These are phyloP conservation scores for Rhimphoctona megacephalus DNA, from an alignment of 2,888 invertebrate species.

Conservation along the genomic window DNA sequence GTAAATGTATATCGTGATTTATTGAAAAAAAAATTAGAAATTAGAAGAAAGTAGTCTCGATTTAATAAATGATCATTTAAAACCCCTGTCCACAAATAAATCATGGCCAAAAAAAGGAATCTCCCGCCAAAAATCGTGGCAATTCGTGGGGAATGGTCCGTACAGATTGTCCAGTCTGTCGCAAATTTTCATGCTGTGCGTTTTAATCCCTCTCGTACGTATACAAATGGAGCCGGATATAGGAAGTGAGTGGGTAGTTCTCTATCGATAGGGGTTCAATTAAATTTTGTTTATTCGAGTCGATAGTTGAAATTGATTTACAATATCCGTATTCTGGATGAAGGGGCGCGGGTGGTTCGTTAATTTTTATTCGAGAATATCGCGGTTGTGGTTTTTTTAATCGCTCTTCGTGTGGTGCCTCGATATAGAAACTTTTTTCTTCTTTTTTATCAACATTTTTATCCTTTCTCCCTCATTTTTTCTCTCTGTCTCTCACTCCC, in stretches of 20 bases:
- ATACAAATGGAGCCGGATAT: constrained; percentile 6
- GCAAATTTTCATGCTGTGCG: constrained; percentile 35
- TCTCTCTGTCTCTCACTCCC: background rate
- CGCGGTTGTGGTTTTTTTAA: constrained; percentile 61
- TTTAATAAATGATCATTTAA: background rate
- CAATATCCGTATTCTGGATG: constrained; percentile 60
- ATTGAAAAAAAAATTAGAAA: background rate
- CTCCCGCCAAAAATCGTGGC: background rate
- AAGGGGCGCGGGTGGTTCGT: constrained; percentile 50
- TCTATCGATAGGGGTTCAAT: constrained; percentile 66
- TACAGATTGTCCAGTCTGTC: constrained; percentile 19
- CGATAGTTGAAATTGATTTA: constrained; percentile 70
- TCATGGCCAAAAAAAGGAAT: background rate
- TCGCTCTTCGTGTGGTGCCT: constrained; percentile 25
- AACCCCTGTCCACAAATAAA: background rate
- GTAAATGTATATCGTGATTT: background rate
- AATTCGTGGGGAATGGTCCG: background rate
- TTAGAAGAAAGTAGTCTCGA: background rate
- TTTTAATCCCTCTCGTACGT: constrained; percentile 48
- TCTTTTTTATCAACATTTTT: constrained; percentile 18
- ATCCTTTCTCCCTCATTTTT: constrained; percentile 31
- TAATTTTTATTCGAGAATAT: constrained; percentile 67
- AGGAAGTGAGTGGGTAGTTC: constrained; percentile 12
- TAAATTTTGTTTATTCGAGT: constrained; percentile 69
- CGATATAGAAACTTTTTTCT: constrained; percentile 55